Evolutionary conservation across 2,888 invertebrate genomes (phyloP).

Genomic region (Monoplex corrugatus): DNA sequence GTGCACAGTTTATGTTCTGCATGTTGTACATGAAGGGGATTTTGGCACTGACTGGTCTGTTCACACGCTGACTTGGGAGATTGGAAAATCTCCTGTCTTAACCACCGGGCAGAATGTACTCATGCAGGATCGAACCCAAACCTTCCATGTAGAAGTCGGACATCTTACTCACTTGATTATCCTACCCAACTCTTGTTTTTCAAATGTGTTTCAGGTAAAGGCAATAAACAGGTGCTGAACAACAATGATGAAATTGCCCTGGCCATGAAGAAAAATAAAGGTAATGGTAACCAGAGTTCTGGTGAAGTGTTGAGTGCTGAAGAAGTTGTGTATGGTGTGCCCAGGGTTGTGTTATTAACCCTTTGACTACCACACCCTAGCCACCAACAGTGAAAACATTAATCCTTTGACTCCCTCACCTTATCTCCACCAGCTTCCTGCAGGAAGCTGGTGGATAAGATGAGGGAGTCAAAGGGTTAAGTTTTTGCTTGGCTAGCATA

Average conservation of each 20-base stretch:
- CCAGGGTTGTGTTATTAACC: no score
- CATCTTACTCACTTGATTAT: background rate
- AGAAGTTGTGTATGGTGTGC: no score
- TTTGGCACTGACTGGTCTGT: background rate
- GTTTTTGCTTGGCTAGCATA: no score
- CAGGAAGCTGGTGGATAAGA: no score
- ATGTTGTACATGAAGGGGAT: background rate
- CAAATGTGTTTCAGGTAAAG: slow-evolving; percentile 82
- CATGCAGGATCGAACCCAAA: no score
- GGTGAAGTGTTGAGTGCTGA: no score
- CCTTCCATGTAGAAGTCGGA: background rate
- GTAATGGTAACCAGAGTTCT: slow-evolving; percentile 65
- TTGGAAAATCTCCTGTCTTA: background rate
- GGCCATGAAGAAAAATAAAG: slow-evolving; percentile 82
- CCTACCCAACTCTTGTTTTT: background rate
- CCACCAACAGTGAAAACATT: no score
- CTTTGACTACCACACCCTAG: no score
- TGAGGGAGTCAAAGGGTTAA: no score
- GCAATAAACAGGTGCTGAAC: slow-evolving; percentile 83
- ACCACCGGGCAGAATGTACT: no score
- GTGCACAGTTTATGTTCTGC: background rate
- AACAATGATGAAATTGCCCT: slow-evolving; percentile 86
- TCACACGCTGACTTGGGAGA: background rate
- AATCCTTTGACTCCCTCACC: no score
- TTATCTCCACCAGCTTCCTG: no score